Percentiles rank a stretch among this genome's conserved stretches.
These are phyloP conservation scores for Rhodeus uyekii DNA, from an alignment of 2,797 vertebrate genomes.

Conservation along the genomic window DNA sequence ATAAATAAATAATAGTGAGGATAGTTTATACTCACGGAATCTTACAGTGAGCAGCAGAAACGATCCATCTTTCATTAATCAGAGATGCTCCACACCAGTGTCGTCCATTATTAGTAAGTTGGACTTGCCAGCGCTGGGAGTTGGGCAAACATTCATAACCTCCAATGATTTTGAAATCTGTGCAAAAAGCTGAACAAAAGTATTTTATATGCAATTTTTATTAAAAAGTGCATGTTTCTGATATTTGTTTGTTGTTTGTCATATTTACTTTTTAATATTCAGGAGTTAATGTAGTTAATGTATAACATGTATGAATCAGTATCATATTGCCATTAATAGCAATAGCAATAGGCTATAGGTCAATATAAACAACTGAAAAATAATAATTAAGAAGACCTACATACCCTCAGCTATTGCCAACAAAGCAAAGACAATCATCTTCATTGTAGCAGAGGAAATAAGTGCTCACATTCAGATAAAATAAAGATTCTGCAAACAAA, in stretches of 20 bases:
- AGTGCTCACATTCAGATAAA: background rate
- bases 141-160: slow-evolving; percentile 65
- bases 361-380: background rate
- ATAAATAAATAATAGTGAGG: background rate
- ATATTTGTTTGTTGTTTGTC: background rate
- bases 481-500: background rate
- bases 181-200: slow-evolving; percentile 21
- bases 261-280: background rate
- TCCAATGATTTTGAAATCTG: slow-evolving; percentile 70
- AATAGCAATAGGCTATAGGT: background rate
- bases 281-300: too few species aligned
- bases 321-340: too few species aligned
- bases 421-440: slow-evolving; percentile 30
- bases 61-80: slow-evolving; percentile 63
- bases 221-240: background rate
- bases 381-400: background rate
- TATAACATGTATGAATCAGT: background rate
- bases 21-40: slow-evolving; percentile 55
- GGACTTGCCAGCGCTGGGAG: slow-evolving; percentile 66
- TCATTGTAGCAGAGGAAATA: slow-evolving; percentile 36
- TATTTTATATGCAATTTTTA: background rate
- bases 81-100: slow-evolving; percentile 67
- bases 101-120: slow-evolving; percentile 50
- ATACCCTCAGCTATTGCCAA: slow-evolving; percentile 48
- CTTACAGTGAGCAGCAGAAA: slow-evolving; percentile 71